These are phyloP conservation scores for Palythoa heliodiscus DNA, from an alignment of 92 coral and sea anemone genomes.

Conservation along the genomic window DNA sequence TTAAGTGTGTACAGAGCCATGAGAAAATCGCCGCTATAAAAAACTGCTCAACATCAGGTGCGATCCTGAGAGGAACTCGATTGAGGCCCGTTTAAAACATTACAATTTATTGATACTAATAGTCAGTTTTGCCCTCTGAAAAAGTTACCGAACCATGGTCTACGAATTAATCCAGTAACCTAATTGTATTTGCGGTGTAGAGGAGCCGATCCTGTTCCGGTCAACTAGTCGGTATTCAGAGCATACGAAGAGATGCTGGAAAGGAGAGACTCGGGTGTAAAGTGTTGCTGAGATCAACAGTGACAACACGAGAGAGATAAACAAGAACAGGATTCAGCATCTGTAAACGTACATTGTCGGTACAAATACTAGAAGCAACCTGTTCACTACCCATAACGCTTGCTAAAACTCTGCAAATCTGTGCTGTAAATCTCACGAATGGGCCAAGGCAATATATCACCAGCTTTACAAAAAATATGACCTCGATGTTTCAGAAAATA, in stretches of 20 bases:
- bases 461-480: neutral
- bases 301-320: neutral
- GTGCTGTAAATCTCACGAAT: conserved; percentile 1
- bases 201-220: neutral
- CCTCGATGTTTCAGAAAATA: neutral
- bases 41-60: no score
- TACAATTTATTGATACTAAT: neutral
- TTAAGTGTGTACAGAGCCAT: neutral
- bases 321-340: neutral
- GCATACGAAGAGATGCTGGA: neutral
- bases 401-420: neutral
- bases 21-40: neutral
- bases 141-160: neutral
- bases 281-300: neutral
- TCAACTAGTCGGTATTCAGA: conserved; percentile 16
- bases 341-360: neutral
- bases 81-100: neutral
- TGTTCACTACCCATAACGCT: neutral
- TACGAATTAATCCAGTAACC: conserved; percentile 21
- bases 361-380: no score
- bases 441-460: neutral
- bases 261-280: neutral
- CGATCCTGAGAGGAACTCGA: no score
- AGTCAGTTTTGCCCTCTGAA: neutral
- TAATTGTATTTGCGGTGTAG: neutral